Evolutionary conservation across 2,888 invertebrate genomes (phyloP).

Genomic region (Aleiodes leptofemur): DNA sequence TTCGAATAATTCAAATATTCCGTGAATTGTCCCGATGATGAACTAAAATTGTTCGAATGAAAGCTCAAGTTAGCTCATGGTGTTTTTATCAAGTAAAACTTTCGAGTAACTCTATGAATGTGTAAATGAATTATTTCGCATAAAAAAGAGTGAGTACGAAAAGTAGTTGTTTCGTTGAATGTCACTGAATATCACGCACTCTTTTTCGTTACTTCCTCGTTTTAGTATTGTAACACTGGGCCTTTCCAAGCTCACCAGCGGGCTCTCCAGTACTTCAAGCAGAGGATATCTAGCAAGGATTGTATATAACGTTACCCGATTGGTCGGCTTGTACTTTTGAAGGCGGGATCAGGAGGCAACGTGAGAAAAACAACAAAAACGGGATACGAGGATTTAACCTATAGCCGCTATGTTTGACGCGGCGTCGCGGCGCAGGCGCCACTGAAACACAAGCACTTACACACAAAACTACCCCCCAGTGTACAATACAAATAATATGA

Average conservation of each 20-base stretch:
- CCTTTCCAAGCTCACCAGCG: too few species aligned
- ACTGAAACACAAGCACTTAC: conserved; percentile 44
- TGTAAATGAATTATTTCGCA: not conserved
- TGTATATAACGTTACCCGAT: conserved; percentile 58
- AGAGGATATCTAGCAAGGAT: not conserved
- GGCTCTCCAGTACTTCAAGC: not conserved
- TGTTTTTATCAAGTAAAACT: not conserved
- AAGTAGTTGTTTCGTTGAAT: not conserved
- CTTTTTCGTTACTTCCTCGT: not conserved
- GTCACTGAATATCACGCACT: conserved; percentile 12
- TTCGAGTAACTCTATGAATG: not conserved
- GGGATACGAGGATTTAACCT: conserved; percentile 74
- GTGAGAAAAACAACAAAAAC: conserved; percentile 73
- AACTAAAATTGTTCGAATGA: not conserved
- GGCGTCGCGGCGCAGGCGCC: conserved; percentile 67
- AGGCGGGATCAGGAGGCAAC: conserved; percentile 75
- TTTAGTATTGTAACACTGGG: too few species aligned
- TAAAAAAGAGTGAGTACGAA: not conserved
- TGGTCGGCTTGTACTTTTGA: conserved; percentile 73
- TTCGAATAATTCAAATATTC: not conserved
- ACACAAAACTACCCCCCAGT: conserved; percentile 33
- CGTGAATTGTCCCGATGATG: not conserved
- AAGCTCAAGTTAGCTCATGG: not conserved
- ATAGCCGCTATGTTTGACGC: conserved; percentile 74
- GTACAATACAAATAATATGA: not conserved